Base-by-base conservation (phyloP, 2,888 invertebrate species). In the Drosophila kokeensis region DNA sequence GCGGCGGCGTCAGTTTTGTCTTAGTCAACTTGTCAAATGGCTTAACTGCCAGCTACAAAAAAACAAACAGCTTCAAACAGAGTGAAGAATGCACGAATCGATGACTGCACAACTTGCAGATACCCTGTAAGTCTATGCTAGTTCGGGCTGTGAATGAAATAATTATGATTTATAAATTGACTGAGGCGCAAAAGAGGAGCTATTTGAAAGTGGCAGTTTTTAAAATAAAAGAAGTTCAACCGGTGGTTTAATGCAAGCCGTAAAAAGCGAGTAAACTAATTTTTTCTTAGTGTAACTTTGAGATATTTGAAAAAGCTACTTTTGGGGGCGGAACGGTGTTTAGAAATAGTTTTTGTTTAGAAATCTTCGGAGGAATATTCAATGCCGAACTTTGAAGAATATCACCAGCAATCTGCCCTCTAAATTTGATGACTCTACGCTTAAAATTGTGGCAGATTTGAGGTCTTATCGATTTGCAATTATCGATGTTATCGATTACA, bases 1-100 rank as follows among this genome's bases (percentile, higher is more conserved):
- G 80, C 80, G 76, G 80, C 79, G 76, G 76, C 79, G 79, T 79
- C 72, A 79, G 66, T 79, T 79, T 79, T 79, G 79, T 79, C 79
- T 79, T 72, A 79, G 79, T 72, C 79, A 79, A 79, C 79, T 79
- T 79, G 79, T 79, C 79, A 76, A 79, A 76, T 79, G 71, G 76
- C 45, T 78, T 78, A 79, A 79, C 79, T 75, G 79, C 78, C 70
- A 76, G 65, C 55, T 60, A 52, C 21, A 53, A 73, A 57, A 57
- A 38, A 42, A 59, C 10, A 59, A 5, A 10, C 60, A 61, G 54
- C 42, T 55, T 27, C 36, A 60, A 36, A 54, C 8, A n/a, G 27
- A 1, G 21, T 58, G 69, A 69, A 78, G 74, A 67, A 61, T 73
- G 58, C 61, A 64, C 42, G 29, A 57, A 24, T 24, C 40, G 15